Evolutionary conservation across 2,113 vertebrate species (phyloP), one percentile per base, ranked within the genome.

Genomic region (Telmatochromis sp.): DNA sequence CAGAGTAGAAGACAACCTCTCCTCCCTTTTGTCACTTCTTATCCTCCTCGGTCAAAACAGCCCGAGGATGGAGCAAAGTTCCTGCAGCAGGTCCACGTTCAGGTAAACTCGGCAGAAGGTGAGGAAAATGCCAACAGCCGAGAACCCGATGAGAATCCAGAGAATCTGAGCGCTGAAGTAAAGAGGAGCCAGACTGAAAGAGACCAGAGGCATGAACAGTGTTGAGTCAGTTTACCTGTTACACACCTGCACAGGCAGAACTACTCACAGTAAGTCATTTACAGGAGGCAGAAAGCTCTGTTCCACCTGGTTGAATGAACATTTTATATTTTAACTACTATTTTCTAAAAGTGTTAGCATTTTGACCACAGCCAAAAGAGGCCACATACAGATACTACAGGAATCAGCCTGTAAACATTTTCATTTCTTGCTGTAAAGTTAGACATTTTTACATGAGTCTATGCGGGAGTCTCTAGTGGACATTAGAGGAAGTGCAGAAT

Each of bases 131-230:
- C 94, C 94, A 1, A 89, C n/a, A 5, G 71, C 37, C 0, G 93
- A 94, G 87, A 88, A 90, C 13, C 88, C 91, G 21, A 94, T 80
- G 3, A 95, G 93, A 80, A 86, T 26, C 93, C 94, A 95, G 2
- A 95, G 93, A 45, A 93, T 45, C 33, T 37, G 5, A 23, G 92
- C 85, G 7, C 91, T 89, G 85, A 93, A 90, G 9, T 95, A 95
- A 9, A 95, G 79, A 0, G 93, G 91, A 21, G 85, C 82, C 84
- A 95, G 21, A 13, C 94, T 95, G 92, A 3, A 75, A 55, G 23
- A 75, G 21, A 83, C n/a, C 71, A 78, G 33, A 83, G 68, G 63
- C 2, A 12, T 3, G 13, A 79, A 50, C 14, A 7, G 26, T 2
- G 4, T 78, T 42, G 26, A 78, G 45, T 19, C 71, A 5, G 23